These are phyloP conservation scores for Calyptommatus sinebrachiatus DNA, from an alignment of 2,113 vertebrate species.

Conservation along the genomic window DNA sequence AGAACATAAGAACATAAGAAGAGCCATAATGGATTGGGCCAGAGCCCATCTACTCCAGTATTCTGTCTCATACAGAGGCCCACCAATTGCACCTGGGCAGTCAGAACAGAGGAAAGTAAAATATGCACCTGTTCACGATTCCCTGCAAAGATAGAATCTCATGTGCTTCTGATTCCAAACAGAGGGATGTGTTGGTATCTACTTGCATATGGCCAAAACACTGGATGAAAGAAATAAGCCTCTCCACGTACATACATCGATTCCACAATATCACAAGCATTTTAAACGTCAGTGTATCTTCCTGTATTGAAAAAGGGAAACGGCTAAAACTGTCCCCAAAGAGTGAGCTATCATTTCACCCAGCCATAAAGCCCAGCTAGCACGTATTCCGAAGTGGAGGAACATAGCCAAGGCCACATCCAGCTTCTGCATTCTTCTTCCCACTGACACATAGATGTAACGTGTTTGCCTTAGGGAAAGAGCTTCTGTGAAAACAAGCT, in stretches of 20 bases:
- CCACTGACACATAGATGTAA: background rate
- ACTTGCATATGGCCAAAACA: background rate
- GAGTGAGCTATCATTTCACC: background rate
- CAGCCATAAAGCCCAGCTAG: background rate
- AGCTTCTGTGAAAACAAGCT: slow-evolving; percentile 19
- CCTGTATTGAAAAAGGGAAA: background rate
- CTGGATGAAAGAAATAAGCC: background rate
- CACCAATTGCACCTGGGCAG: too few relatives aligned
- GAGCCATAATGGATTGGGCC: too few relatives aligned
- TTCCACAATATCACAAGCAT: background rate
- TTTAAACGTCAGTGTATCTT: background rate
- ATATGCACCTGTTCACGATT: too few relatives aligned
- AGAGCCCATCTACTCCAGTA: too few relatives aligned
- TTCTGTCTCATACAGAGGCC: too few relatives aligned
- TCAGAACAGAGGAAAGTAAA: too few relatives aligned
- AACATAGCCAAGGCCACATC: background rate
- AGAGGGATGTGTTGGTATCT: background rate
- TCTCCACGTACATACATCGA: background rate
- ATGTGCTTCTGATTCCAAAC: background rate
- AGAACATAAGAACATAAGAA: too few relatives aligned
- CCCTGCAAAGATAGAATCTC: too few relatives aligned
- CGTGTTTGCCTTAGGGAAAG: slow-evolving; percentile 15
- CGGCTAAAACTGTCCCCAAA: fast-evolving
- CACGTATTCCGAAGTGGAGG: fast-evolving
- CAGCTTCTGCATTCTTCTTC: background rate